Base-by-base conservation (phyloP, 2,888 invertebrate genomes). In the Pseudoips prasinana region DNA sequence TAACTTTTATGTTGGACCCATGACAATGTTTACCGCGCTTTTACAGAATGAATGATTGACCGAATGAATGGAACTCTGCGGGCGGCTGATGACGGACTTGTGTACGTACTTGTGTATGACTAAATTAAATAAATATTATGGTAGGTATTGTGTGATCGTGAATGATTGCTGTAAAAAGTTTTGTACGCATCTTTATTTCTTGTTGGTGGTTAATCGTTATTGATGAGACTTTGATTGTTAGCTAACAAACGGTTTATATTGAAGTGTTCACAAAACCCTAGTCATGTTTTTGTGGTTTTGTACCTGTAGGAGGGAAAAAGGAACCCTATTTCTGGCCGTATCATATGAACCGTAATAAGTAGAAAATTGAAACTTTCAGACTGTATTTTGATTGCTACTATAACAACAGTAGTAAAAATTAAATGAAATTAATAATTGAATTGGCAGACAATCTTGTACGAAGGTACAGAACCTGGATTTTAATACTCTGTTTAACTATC, bases 1-100 rank as follows among this genome's bases (percentile, higher is more conserved):
- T 51, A 47, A 14, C 14, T 14, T 14, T 14, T 2, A 14, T 14
- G 5, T 14, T 5, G 14, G 14, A 42, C 41, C 49, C 38, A 26
- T 35, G 43, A 50, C 49, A 60, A 62, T 49, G 40, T 40, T 58
- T 61, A 54, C 63, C 65, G 64, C 61, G 65, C 61, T 59, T 61
- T 62, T 55, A 39, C 52, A 38, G 50, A 41, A 44, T 58, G 62
- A 61, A 53, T 47, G 64, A 62, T 56, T 56, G 64, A 68, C 56
- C 56, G 64, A 54, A 39, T 64, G 63, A 65, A 63, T 67, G 53
- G 36, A 50, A 46, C 57, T 45, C 65, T 28, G 58, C 61, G 64
- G 64, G 69, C 57, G 66, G 62, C 47, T 61, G 66, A 61, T 59
- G 57, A 49, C 53, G 41, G 55, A 51, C 54, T 51, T 55, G 33